phyloP scores from a whole-genome alignment of 2,888 invertebrate species.

The Magallana nippona region DNA sequence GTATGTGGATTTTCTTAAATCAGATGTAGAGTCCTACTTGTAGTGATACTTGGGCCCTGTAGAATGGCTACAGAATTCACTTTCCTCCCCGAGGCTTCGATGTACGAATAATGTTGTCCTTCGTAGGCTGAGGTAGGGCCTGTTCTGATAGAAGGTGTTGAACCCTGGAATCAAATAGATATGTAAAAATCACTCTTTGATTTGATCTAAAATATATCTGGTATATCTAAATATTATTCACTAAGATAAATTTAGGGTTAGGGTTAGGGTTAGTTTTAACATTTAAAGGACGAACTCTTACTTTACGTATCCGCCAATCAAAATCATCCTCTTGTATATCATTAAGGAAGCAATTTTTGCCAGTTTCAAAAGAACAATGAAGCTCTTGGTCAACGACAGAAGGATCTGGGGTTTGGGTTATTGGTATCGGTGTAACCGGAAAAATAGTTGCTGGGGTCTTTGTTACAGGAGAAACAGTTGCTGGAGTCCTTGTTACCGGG shows the following conservation, averaged over 20 bases:
- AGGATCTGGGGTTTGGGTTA: not conserved
- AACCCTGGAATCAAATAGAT: slow-evolving; percentile 6
- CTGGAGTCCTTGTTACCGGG: too few species aligned
- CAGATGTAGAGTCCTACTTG: not conserved
- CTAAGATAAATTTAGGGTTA: too few species aligned
- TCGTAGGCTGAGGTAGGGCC: slow-evolving; percentile 27
- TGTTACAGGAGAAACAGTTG: not conserved
- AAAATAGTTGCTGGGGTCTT: not conserved
- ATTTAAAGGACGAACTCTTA: not conserved
- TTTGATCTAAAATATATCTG: not conserved
- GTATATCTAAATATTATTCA: too few species aligned
- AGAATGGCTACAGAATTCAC: not conserved
- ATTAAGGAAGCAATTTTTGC: not conserved
- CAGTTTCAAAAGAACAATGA: slow-evolving; percentile 32
- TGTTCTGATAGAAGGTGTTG: slow-evolving; percentile 21
- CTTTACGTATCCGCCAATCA: slow-evolving; percentile 12
- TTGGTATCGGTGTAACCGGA: not conserved
- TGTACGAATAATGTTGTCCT: slow-evolving; percentile 16
- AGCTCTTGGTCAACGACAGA: not conserved
- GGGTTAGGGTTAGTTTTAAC: too few species aligned
- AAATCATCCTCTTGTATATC: slow-evolving; percentile 20
- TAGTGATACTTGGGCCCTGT: not conserved
- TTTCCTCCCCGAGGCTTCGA: slow-evolving; percentile 9
- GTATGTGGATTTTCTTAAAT: too few species aligned
- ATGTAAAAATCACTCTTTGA: not conserved